Percentiles rank a stretch among this genome's conserved stretches.
phyloP scores from a whole-genome alignment of 2,888 invertebrate genomes.

The Sinhomidia bicolor region DNA sequence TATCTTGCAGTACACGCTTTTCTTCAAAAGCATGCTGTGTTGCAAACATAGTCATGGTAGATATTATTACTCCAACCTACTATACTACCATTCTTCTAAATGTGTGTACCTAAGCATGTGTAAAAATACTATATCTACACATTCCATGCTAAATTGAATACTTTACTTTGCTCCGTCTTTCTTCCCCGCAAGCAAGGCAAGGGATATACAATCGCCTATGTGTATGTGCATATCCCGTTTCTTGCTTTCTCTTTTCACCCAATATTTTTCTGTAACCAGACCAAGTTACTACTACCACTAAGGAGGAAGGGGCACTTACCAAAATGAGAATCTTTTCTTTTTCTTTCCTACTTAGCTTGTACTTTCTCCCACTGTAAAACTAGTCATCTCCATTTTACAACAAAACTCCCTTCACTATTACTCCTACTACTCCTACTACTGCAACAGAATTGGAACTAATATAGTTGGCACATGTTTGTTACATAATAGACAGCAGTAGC shows the following conservation, averaged over 20 bases:
- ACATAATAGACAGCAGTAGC: neutral
- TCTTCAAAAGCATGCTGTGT: too few species aligned
- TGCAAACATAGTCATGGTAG: too few species aligned
- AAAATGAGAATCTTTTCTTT: constrained; percentile 70
- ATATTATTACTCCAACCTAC: too few species aligned
- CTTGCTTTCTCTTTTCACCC: constrained; percentile 31
- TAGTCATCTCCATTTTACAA: constrained; percentile 50
- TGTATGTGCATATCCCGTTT: neutral
- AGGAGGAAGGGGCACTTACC: constrained; percentile 65
- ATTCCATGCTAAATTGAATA: too few species aligned
- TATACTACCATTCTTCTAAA: too few species aligned
- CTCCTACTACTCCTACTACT: too few species aligned
- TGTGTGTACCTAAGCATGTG: too few species aligned
- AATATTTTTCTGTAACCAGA: neutral
- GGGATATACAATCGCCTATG: too few species aligned
- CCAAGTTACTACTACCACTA: neutral
- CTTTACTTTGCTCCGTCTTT: too few species aligned
- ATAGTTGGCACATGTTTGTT: constrained; percentile 60
- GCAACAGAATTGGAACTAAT: constrained; percentile 33
- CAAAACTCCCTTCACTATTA: neutral
- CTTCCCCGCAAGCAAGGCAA: too few species aligned
- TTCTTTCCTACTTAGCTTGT: constrained; percentile 16
- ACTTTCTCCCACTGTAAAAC: constrained; percentile 19
- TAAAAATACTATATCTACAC: neutral
- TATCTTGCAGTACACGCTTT: too few species aligned